Percentiles rank a stretch among this genome's conserved stretches.
phyloP scores from a whole-genome alignment of 2,888 invertebrate genomes.

The Tipula unca region DNA sequence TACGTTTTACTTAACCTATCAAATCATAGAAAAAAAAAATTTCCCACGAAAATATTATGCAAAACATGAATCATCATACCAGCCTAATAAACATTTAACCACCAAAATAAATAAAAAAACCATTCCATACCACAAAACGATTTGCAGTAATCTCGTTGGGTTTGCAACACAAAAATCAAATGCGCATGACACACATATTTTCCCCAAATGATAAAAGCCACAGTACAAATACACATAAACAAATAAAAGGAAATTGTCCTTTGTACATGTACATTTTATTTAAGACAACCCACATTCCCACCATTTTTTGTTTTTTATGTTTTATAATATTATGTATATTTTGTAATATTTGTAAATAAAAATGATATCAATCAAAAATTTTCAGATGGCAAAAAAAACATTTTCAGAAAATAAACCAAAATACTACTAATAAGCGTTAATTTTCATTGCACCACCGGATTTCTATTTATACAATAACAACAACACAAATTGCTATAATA shows the following conservation, averaged over 20 bases:
- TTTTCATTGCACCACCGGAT: conserved; percentile 8
- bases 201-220: background rate
- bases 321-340: background rate
- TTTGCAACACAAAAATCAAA: background rate
- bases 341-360: background rate
- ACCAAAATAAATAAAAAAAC: background rate
- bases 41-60: too few relatives aligned
- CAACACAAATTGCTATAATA: background rate
- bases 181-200: background rate
- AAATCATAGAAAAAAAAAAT: too few relatives aligned
- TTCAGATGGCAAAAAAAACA: background rate
- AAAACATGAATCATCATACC: background rate
- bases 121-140: background rate
- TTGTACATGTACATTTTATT: background rate
- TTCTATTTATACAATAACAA: background rate
- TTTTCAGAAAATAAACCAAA: background rate
- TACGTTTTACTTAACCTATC: too few relatives aligned
- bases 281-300: background rate
- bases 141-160: background rate
- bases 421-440: conserved; percentile 3
- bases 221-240: background rate
- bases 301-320: background rate
- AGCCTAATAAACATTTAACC: background rate
- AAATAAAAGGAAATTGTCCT: background rate
- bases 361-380: background rate